phyloP scores from a whole-genome alignment of 2,113 vertebrate species.

The Panthera uncia region DNA sequence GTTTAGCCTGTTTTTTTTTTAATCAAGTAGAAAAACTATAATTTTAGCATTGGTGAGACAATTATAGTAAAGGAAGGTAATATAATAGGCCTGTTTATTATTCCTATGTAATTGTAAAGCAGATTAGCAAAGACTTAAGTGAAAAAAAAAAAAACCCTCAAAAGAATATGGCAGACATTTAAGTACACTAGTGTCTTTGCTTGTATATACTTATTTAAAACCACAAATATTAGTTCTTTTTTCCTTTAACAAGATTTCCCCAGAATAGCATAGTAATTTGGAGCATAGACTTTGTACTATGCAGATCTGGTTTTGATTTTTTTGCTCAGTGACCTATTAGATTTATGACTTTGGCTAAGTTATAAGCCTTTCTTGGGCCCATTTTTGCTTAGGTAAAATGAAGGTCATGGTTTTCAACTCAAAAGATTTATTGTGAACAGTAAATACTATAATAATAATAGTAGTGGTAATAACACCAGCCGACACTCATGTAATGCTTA shows the following conservation, averaged over 20 bases:
- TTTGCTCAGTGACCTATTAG: neutral
- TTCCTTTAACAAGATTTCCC: neutral
- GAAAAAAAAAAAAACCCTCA: neutral
- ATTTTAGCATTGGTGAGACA: slow-evolving; percentile 23
- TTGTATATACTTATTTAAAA: neutral
- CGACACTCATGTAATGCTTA: neutral
- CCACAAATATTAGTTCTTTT: neutral
- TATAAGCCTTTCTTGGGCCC: neutral
- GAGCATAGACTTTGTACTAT: neutral
- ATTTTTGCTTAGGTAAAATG: neutral
- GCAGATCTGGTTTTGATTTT: neutral
- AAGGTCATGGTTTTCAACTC: neutral
- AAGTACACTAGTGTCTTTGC: neutral
- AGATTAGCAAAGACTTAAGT: neutral
- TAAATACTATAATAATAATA: neutral
- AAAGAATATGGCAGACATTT: neutral
- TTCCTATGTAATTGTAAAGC: neutral
- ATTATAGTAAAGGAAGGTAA: neutral
- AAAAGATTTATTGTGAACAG: slow-evolving; percentile 30
- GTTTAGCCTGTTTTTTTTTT: neutral
- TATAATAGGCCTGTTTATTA: neutral
- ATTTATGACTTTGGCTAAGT: neutral
- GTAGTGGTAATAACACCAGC: neutral
- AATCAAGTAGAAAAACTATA: slow-evolving; percentile 1
- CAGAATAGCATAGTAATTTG: neutral